Base-by-base conservation (phyloP, 2,888 invertebrate species). In the Homarus gammarus region DNA sequence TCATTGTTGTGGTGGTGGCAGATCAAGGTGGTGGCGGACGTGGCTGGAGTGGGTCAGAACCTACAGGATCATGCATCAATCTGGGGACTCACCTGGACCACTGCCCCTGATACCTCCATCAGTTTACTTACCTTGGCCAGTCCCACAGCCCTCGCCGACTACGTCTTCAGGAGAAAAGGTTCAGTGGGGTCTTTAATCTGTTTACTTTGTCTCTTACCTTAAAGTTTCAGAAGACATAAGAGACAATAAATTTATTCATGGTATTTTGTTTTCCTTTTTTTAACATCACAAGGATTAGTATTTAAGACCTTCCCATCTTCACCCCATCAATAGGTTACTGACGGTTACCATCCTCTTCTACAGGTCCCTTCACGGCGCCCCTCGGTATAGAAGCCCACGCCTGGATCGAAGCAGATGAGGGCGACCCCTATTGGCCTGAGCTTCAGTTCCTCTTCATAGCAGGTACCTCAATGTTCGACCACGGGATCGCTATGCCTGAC, bases 391-490 rank as follows among this genome's bases (percentile, higher is more conserved):
- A 98, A 94, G 96, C 97, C 0, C 94, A 98, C 27, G 98, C 96
- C 0, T 98, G 97, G 93, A 96, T 98, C 22, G 97, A 97, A 0
- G 97, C 97, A 94, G 97, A 97, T 93, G 97, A 97, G 0, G 98
- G 97, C 93, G 95, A 96, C 87, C 95, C 96, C 0, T 97, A 98
- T 93, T 98, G 97, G 97, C 98, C 98, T 0, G 98, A 98, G 93
- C 97, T 98, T 91, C 97, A 97, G 93, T 97, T 97, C 93, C 98
- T 98, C 97, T 94, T 98, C 94, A 96, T 97, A 0, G 96, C 97
- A 40, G 96, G 96, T 0, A 96, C 97, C 0, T 96, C 97, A 0
- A 96, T 95, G 78, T 97, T 97, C 0, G 97, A 98, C 93, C 97
- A 97, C n/a, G 97, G 97, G 0, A 95, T 96, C 18, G 44, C 73